These are phyloP conservation scores for Sebastes itinus DNA, from an alignment of 2,797 vertebrate species.

Conservation along the genomic window DNA sequence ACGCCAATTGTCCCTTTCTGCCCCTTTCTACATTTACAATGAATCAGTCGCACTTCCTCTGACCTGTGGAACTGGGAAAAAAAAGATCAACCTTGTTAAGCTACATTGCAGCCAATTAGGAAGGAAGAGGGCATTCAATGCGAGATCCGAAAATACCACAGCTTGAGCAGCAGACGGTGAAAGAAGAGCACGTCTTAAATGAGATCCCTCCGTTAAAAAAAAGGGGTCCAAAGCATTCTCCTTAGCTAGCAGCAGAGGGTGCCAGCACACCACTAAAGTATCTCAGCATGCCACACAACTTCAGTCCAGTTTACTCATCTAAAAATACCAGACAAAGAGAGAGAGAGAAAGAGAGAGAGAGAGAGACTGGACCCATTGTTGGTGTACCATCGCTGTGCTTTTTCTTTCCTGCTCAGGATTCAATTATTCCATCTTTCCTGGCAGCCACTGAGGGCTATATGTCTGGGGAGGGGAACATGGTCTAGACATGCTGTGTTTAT, in stretches of 20 bases:
- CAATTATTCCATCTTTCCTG: constrained; percentile 31
- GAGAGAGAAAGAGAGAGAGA: not conserved
- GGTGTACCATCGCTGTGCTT: not conserved
- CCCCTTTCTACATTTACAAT: constrained; percentile 1
- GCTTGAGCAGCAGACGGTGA: not conserved
- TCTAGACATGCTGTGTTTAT: constrained; percentile 40
- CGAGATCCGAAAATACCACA: not conserved
- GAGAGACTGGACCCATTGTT: not conserved
- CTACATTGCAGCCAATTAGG: not conserved
- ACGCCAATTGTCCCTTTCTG: not conserved
- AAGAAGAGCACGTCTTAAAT: constrained; percentile 4
- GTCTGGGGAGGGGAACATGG: constrained; percentile 17
- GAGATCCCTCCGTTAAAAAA: not conserved
- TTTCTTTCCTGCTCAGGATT: constrained; percentile 27
- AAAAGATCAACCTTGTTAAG: not conserved
- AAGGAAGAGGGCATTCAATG: not conserved
- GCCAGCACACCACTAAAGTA: constrained; percentile 73
- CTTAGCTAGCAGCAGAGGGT: constrained; percentile 77
- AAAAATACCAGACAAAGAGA: constrained; percentile 27
- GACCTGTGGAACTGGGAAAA: not conserved
- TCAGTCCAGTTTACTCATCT: constrained; percentile 18
- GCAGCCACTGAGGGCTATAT: not conserved
- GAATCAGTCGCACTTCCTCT: not conserved
- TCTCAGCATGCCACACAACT: constrained; percentile 1
- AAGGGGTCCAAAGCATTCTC: constrained; percentile 53